Conservation (phyloP, 1,140 invertebrate species). For the Berghia stephanieae region DNA sequence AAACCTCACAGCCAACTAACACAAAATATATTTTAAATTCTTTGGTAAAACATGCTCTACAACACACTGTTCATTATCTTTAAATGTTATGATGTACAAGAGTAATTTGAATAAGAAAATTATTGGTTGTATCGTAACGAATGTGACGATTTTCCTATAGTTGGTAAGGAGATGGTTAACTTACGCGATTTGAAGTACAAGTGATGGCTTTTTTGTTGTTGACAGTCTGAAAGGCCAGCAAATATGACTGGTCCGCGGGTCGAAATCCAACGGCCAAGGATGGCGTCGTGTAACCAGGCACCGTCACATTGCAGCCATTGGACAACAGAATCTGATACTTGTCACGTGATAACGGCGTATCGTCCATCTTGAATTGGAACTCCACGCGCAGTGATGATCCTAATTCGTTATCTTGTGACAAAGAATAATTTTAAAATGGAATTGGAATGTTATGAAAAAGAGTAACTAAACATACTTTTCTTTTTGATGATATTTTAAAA, state of each 20-base stretch:
- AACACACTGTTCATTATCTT: no score
- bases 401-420: slow-evolving; percentile 36
- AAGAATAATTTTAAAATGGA: slow-evolving; percentile 6
- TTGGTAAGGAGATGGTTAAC: not conserved
- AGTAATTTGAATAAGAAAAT: no score
- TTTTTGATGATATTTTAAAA: no score
- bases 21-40: no score
- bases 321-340: slow-evolving; percentile 44
- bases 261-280: slow-evolving; percentile 42
- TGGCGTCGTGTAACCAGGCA: slow-evolving; percentile 37
- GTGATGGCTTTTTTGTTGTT: slow-evolving; percentile 39
- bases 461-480: no score
- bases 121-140: no score
- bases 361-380: slow-evolving; percentile 37
- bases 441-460: no score
- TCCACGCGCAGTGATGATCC: slow-evolving; percentile 36
- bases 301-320: slow-evolving; percentile 42
- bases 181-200: slow-evolving; percentile 35
- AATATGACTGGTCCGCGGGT: slow-evolving; percentile 35
- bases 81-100: no score
- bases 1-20: no score
- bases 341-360: slow-evolving; percentile 24
- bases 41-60: no score
- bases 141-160: no score
- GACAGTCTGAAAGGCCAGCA: slow-evolving; percentile 39